Conservation (phyloP, 2,888 invertebrate species). For the Crematogaster levior region DNA sequence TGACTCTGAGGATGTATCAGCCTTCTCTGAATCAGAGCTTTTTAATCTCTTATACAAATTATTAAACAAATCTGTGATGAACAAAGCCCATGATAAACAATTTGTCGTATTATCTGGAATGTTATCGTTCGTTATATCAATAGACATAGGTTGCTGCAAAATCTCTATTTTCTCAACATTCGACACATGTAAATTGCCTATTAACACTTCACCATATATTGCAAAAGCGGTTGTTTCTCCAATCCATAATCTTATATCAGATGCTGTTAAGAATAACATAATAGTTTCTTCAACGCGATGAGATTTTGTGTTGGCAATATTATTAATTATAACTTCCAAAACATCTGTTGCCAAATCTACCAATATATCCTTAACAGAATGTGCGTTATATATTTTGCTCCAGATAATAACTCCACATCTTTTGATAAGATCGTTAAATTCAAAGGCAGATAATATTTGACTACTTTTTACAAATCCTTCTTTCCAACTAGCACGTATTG, state of each 20-base stretch:
- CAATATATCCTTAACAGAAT: conserved; percentile 66
- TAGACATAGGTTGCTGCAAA: conserved; percentile 65
- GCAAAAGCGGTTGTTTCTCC: conserved; percentile 76
- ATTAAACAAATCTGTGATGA: conserved; percentile 77
- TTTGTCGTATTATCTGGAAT: conserved; percentile 76
- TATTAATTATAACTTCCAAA: conserved; percentile 74
- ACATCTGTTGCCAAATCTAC: conserved; percentile 77
- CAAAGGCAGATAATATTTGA: conserved; percentile 65
- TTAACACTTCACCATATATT: conserved; percentile 81
- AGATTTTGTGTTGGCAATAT: conserved; percentile 49
- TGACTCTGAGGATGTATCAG: conserved; percentile 42
- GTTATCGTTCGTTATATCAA: conserved; percentile 71
- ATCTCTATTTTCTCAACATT: conserved; percentile 71
- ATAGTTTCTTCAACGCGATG: conserved; percentile 67
- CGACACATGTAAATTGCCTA: conserved; percentile 79
- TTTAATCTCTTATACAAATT: conserved; percentile 63
- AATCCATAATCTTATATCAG: conserved; percentile 79
- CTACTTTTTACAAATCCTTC: conserved; percentile 74
- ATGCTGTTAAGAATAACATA: conserved; percentile 74
- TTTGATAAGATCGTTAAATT: conserved; percentile 79
- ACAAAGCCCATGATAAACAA: conserved; percentile 82
- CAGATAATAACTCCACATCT: conserved; percentile 82
- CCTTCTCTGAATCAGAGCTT: conserved; percentile 69
- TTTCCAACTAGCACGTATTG: conserved; percentile 75
- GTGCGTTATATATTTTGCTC: conserved; percentile 76